A percentile compares a stretch with the other conserved stretches of the same genome.
phyloP scores from a whole-genome alignment of 2,888 invertebrate species.

The Drosophila borborema region DNA sequence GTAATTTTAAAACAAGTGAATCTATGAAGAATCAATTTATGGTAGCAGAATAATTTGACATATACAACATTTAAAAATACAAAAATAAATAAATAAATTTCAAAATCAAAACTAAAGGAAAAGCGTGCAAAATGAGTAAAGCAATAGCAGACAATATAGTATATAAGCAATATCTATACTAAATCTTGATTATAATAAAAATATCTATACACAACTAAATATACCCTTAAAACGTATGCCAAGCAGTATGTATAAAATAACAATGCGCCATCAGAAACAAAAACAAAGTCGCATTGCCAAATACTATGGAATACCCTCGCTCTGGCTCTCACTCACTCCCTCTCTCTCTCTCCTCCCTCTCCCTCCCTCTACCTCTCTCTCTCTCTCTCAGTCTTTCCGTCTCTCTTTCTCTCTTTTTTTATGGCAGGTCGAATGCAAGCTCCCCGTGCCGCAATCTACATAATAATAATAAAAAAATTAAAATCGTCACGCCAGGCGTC shows the following conservation, averaged over 20 bases:
- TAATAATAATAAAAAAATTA: slow-evolving; percentile 74
- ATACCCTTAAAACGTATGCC: too few species aligned
- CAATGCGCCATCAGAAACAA: background rate
- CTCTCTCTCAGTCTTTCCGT: background rate
- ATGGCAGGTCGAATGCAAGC: slow-evolving; percentile 60
- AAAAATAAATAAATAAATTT: too few species aligned
- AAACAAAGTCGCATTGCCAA: slow-evolving; percentile 11
- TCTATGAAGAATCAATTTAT: too few species aligned
- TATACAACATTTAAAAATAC: too few species aligned
- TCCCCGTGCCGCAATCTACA: slow-evolving; percentile 67
- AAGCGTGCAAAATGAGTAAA: too few species aligned
- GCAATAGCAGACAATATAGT: too few species aligned
- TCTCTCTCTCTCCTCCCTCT: background rate
- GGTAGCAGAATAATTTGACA: too few species aligned
- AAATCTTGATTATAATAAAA: too few species aligned
- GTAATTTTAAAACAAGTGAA: too few species aligned
- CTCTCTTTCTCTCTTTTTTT: background rate
- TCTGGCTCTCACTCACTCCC: background rate
- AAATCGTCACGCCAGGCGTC: slow-evolving; percentile 84
- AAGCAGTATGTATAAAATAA: slow-evolving; percentile 9
- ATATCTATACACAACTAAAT: background rate
- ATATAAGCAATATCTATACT: too few species aligned
- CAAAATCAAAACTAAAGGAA: too few species aligned
- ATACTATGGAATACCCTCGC: slow-evolving; percentile 25
- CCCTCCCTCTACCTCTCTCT: background rate